Base-by-base conservation (phyloP, 2,113 vertebrate species). In the Arenaria interpres region DNA sequence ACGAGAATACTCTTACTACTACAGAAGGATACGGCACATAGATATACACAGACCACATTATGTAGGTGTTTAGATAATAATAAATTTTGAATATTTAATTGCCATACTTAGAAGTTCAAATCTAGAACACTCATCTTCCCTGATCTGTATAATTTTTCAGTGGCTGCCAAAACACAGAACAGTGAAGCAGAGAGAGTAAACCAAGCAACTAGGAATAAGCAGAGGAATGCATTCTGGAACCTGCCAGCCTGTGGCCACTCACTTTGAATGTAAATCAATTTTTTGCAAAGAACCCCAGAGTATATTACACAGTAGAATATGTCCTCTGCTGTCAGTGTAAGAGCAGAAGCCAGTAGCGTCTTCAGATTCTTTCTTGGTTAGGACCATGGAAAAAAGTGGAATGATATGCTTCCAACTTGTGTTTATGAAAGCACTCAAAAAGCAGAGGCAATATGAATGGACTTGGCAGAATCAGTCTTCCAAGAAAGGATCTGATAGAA, bases 111-210 rank as follows among this genome's bases (percentile, higher is more conserved):
- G n/a, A n/a, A n/a, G n/a, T n/a, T n/a, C n/a, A n/a, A n/a, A n/a
- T 6, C 48, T 24, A 37, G 66, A 43, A 91, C 41, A 14, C 45
- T 72, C 45, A 12, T 71, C 41, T 85, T 82, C 41, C 59, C 69
- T 68, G 35, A 81, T n/a, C 5, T 19, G 30, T 46, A 5, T 14
- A 12, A 35, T 39, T 85, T 60, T 64, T 50, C n/a, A 56, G 24
- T 48, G n/a, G 6, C 63, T 93, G n/a, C 37, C 53, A 85, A 90
- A 93, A 74, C 46, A 69, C 5, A 16, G 80, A 89, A 37, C 28
- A 83, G 17, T 62, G 75, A 84, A 94, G 43, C 46, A 91, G 41
- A 83, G 37, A 76, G 8, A 89, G 28, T 23, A 68, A 95, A 64
- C 35, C 37, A 85, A 77, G 54, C 56, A 64, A 50, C 17, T 41